A percentile compares a stretch with the other conserved stretches of the same genome.
These are phyloP conservation scores for Valencia hispanica DNA, from an alignment of 2,797 vertebrate species.

Conservation along the genomic window DNA sequence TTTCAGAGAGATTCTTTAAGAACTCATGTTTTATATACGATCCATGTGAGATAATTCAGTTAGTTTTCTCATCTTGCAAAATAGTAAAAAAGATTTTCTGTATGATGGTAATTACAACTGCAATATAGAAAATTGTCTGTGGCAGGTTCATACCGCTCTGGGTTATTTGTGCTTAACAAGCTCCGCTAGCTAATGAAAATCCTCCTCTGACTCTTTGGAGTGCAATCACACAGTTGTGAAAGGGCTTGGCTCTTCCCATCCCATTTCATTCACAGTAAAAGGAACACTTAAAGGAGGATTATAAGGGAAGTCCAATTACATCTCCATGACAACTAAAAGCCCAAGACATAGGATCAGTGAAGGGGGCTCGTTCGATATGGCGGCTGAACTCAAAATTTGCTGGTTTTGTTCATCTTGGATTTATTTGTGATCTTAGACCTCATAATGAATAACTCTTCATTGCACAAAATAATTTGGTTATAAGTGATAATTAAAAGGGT, in stretches of 20 bases:
- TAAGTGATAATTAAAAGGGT: not conserved
- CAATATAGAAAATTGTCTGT: not conserved
- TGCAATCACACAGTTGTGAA: slow-evolving; percentile 62
- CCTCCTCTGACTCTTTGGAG: slow-evolving; percentile 50
- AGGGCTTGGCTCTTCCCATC: slow-evolving; percentile 60
- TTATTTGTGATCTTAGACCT: slow-evolving; percentile 12
- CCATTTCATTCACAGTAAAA: slow-evolving; percentile 65
- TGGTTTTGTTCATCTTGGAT: slow-evolving; percentile 33
- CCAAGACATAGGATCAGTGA: slow-evolving; percentile 48
- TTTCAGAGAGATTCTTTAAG: not conserved
- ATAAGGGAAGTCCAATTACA: slow-evolving; percentile 70
- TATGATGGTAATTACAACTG: not conserved
- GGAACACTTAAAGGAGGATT: slow-evolving; percentile 62
- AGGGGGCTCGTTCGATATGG: slow-evolving; percentile 51
- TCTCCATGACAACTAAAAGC: slow-evolving; percentile 67
- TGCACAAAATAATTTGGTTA: slow-evolving; percentile 3
- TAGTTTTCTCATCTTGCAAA: not conserved
- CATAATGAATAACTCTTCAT: not conserved
- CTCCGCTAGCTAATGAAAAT: slow-evolving; percentile 44
- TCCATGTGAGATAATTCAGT: no score
- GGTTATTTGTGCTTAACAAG: slow-evolving; percentile 22
- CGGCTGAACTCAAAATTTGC: slow-evolving; percentile 25
- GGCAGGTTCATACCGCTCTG: slow-evolving; percentile 11
- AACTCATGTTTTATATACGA: not conserved
- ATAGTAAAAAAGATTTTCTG: not conserved